Evolutionary conservation across 2,113 vertebrate species (phyloP).

Genomic region (Chiloscyllium plagiosum): DNA sequence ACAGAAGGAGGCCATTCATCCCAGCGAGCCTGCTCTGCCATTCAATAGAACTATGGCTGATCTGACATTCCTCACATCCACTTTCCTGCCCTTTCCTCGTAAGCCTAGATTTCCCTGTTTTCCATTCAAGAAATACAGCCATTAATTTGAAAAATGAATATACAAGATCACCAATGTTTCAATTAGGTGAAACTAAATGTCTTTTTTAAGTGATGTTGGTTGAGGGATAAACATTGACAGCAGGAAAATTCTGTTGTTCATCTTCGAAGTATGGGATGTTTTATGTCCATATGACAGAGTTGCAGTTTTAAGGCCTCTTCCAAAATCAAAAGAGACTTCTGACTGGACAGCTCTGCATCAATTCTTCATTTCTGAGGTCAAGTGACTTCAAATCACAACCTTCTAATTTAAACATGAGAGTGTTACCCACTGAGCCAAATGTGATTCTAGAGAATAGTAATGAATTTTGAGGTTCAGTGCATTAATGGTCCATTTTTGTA

Average conservation of each 20-base stretch:
- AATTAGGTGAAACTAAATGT: neutral
- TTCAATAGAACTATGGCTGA: too few species aligned
- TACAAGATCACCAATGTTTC: neutral
- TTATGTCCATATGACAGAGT: neutral
- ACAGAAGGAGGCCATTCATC: too few species aligned
- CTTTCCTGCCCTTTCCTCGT: too few species aligned
- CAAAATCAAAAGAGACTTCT: neutral
- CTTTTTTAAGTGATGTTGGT: neutral
- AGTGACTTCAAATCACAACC: neutral
- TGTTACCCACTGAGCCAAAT: neutral
- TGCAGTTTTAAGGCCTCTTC: neutral
- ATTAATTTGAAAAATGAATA: neutral
- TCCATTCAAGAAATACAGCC: neutral
- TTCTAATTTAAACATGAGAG: neutral
- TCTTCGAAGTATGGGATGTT: neutral
- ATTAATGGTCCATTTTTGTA: neutral
- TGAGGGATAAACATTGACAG: neutral
- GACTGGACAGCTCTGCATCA: neutral
- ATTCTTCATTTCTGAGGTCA: neutral
- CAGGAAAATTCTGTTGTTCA: neutral
- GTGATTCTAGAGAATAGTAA: neutral
- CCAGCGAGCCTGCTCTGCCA: too few species aligned
- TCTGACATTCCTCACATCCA: too few species aligned
- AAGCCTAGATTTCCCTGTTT: neutral
- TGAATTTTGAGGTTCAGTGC: neutral